Conservation (phyloP, 37 sponge, comb jelly and placozoan species). For the Geodia barretti region DNA sequence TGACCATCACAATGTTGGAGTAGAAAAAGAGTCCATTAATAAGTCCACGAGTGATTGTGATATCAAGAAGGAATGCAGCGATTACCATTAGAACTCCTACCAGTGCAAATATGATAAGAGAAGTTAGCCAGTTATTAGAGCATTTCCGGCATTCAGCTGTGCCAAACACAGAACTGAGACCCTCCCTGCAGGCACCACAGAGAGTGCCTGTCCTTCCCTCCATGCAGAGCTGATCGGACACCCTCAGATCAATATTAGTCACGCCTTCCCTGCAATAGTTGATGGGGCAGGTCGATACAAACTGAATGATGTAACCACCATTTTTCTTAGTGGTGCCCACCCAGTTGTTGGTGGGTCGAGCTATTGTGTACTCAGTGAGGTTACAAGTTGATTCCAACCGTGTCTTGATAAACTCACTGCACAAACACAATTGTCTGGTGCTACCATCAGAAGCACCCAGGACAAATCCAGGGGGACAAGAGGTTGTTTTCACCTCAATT, state of each 20-base stretch:
- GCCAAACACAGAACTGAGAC: conserved; percentile 54
- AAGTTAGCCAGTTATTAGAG: conserved; percentile 44
- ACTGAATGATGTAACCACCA: neutral
- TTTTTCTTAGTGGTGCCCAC: conserved; percentile 2
- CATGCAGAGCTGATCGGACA: conserved; percentile 15
- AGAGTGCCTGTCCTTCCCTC: conserved; percentile 39
- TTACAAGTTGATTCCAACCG: neutral
- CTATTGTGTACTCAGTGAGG: conserved; percentile 19
- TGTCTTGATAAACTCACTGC: conserved; percentile 14
- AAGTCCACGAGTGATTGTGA: conserved; percentile 46
- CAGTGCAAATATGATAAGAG: conserved; percentile 22
- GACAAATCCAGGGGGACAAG: conserved; percentile 43
- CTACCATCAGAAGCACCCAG: neutral
- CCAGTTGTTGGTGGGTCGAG: conserved; percentile 16
- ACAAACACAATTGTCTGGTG: conserved; percentile 5
- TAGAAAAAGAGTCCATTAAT: conserved; percentile 60
- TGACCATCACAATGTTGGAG: conserved; percentile 45
- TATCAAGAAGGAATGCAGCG: conserved; percentile 39
- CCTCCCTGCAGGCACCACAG: conserved; percentile 42
- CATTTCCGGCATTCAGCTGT: conserved; percentile 37
- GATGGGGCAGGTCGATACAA: conserved; percentile 26
- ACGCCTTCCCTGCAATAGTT: conserved; percentile 8
- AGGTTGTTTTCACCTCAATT: neutral
- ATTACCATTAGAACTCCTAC: conserved; percentile 38
- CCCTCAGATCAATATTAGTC: neutral